These are phyloP conservation scores for Ptychobarbus kaznakovi DNA, from an alignment of 2,797 vertebrate genomes.

Conservation along the genomic window DNA sequence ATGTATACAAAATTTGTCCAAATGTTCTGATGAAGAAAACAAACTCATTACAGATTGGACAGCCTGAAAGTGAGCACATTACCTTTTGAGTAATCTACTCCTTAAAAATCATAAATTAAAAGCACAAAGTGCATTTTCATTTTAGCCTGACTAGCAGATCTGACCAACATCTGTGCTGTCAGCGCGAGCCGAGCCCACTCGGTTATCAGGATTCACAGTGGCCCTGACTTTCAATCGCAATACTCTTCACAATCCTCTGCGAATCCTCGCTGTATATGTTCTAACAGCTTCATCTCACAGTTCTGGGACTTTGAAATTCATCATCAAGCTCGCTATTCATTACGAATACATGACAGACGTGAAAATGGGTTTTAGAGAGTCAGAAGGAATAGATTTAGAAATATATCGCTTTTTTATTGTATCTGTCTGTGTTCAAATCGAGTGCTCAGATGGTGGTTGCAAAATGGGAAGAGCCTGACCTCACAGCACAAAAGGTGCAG, in stretches of 20 bases:
- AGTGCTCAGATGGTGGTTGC: not conserved
- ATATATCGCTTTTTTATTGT: not conserved
- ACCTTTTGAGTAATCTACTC: not conserved
- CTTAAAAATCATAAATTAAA: not conserved
- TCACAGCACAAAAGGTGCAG: slow-evolving; percentile 20
- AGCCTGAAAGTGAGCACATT: not conserved
- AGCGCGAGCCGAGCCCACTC: too few species aligned
- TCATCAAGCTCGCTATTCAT: slow-evolving; percentile 30
- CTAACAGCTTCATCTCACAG: slow-evolving; percentile 4
- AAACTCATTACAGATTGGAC: not conserved
- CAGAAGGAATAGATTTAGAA: slow-evolving; percentile 19
- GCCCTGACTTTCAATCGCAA: slow-evolving; percentile 13
- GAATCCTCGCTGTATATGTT: slow-evolving; percentile 25
- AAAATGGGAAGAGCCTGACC: not conserved
- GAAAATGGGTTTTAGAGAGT: slow-evolving; percentile 39
- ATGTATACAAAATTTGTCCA: not conserved
- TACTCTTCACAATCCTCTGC: slow-evolving; percentile 7
- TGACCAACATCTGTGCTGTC: not conserved
- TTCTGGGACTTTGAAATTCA: slow-evolving; percentile 33
- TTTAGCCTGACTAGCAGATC: not conserved
- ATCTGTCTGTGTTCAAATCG: slow-evolving; percentile 6
- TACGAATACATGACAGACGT: slow-evolving; percentile 28
- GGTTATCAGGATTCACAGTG: slow-evolving; percentile 6
- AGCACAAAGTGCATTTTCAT: not conserved
- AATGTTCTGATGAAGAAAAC: not conserved